Evolutionary conservation across 2,888 invertebrate genomes (phyloP), one percentile per base, ranked within the genome.

Genomic region (Pheosia gnoma): DNA sequence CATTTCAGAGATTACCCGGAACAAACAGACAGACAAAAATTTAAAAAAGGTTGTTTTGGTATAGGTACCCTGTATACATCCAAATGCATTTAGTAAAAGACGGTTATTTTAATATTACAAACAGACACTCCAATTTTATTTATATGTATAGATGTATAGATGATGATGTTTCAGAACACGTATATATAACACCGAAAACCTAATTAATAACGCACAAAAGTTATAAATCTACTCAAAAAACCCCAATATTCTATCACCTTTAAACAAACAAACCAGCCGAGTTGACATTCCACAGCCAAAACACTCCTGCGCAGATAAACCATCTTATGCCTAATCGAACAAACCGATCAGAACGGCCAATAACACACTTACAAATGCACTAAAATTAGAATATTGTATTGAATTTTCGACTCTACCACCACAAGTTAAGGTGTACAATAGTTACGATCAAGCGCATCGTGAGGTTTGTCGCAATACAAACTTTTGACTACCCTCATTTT

Each of bases 301-400:
- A 88, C 87, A 85, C 83, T 85, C 84, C 75, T 69, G 74, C 80
- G 61, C 70, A 61, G 90, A 90, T 90, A 89, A 86, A 84, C 73
- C 85, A 91, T 90, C 91, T 89, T 52, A 66, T 54, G 67, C 65
- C 80, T 87, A 90, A 90, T 90, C 91, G 83, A 83, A 82, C 75
- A 60, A 66, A 78, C 83, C 85, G 85, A 89, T 89, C 89, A 77
- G 39, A 45, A 68, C 66, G 65, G 71, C 77, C 71, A 74, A 78
- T 75, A 75, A 71, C 70, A 65, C 71, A 11, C 60, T 0, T 11
- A 41, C 49, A 36, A 59, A 67, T 38, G 9, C 47, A n/a, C 5
- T 47, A n/a, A 47, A 41, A 7, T 41, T 41, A 41, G 6, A 41
- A 41, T 8, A 41, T 7, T 47, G 13, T 61, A 65, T 11, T 8